Conservation (phyloP, 2,888 invertebrate species). For the Leptinotarsa tumamoca region DNA sequence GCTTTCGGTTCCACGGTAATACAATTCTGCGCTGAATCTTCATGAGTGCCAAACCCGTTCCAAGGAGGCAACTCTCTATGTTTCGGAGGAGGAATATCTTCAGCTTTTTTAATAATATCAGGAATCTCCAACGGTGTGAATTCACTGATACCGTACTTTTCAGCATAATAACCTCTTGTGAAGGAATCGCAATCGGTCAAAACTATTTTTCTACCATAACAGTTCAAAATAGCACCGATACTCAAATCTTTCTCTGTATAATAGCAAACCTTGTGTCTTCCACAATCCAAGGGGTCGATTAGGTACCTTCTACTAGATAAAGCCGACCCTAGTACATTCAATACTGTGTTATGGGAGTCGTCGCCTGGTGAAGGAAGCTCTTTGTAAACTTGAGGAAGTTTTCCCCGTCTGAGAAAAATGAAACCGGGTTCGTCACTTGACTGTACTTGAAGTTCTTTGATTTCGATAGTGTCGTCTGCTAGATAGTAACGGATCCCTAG, state of each 20-base stretch:
- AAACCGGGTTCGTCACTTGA: slow-evolving; percentile 81
- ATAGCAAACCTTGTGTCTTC: slow-evolving; percentile 67
- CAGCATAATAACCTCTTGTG: slow-evolving; percentile 85
- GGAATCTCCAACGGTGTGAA: slow-evolving; percentile 74
- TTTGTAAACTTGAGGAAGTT: slow-evolving; percentile 79
- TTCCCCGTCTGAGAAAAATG: slow-evolving; percentile 80
- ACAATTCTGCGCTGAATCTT: slow-evolving; percentile 91
- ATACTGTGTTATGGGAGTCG: slow-evolving; percentile 68
- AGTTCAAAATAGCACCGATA: slow-evolving; percentile 82
- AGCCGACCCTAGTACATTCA: slow-evolving; percentile 75
- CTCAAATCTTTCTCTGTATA: slow-evolving; percentile 81
- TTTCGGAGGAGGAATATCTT: slow-evolving; percentile 57
- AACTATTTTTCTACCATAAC: slow-evolving; percentile 84
- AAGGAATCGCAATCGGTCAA: slow-evolving; percentile 87
- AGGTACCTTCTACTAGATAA: slow-evolving; percentile 70
- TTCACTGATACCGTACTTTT: slow-evolving; percentile 69
- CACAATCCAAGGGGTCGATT: slow-evolving; percentile 71
- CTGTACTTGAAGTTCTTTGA: slow-evolving; percentile 78
- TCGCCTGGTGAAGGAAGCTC: slow-evolving; percentile 68
- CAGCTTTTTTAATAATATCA: slow-evolving; percentile 51
- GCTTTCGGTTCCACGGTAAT: slow-evolving; percentile 83
- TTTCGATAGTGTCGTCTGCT: slow-evolving; percentile 89
- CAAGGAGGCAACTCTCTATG: slow-evolving; percentile 81
- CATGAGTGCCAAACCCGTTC: slow-evolving; percentile 91
- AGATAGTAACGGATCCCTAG: slow-evolving; percentile 87